Percentiles rank a stretch among this genome's conserved stretches.
Evolutionary conservation across 1,140 invertebrate species (phyloP).

Genomic region (Leguminivora glycinivorella): DNA sequence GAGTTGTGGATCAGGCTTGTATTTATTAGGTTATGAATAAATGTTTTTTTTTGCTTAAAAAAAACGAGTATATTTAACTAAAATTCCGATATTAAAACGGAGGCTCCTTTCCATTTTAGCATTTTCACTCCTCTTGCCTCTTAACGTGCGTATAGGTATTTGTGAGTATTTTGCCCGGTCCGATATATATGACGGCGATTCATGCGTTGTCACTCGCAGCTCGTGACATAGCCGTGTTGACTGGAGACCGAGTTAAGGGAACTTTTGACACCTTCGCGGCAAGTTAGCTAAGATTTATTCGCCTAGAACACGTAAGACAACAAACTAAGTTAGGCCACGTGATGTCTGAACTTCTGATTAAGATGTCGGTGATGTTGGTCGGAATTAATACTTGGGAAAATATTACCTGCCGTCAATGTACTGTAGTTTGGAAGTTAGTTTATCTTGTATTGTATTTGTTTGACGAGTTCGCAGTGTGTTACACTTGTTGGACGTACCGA

Average conservation of each 20-base stretch:
- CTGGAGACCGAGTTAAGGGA: slow-evolving; percentile 16
- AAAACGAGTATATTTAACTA: too few species aligned
- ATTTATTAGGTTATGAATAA: too few species aligned
- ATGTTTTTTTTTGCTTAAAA: too few species aligned
- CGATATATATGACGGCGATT: too few species aligned
- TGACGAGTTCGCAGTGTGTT: neutral
- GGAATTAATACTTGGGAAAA: slow-evolving; percentile 2
- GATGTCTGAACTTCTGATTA: slow-evolving; percentile 18
- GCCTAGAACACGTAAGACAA: slow-evolving; percentile 24
- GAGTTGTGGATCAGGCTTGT: too few species aligned
- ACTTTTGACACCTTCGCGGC: slow-evolving; percentile 23
- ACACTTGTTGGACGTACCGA: neutral
- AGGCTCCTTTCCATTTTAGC: too few species aligned
- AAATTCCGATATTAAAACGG: too few species aligned
- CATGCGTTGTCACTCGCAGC: neutral
- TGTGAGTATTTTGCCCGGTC: too few species aligned
- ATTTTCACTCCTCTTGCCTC: too few species aligned
- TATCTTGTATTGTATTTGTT: neutral
- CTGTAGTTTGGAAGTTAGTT: neutral
- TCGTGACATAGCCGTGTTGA: slow-evolving; percentile 24
- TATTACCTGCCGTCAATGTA: neutral
- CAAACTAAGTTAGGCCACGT: slow-evolving; percentile 28
- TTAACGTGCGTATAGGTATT: too few species aligned
- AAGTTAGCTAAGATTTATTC: slow-evolving; percentile 24
- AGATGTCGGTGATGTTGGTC: neutral